These are phyloP conservation scores for Apostichopus japonicus DNA, from an alignment of 35 echinoderm and acorn worm genomes.

Conservation along the genomic window DNA sequence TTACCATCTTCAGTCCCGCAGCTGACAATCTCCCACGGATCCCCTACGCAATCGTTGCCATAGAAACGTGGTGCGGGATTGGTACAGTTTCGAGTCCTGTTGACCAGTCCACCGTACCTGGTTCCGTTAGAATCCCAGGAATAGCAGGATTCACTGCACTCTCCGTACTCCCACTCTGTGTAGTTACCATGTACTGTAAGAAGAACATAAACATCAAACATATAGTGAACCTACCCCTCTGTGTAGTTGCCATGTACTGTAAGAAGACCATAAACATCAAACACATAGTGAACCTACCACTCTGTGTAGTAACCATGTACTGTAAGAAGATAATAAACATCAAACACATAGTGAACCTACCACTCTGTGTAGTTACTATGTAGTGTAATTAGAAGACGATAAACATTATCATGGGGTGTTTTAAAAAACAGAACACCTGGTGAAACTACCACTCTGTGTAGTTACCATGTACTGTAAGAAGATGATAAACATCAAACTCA, in stretches of 20 bases:
- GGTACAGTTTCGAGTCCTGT: conserved; percentile 73
- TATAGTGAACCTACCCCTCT: conserved; percentile 22
- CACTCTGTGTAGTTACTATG: conserved; percentile 80
- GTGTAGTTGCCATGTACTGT: conserved; percentile 81
- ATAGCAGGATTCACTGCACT: conserved; percentile 80
- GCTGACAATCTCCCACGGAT: conserved; percentile 58
- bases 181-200: conserved; percentile 77
- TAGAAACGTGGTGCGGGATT: conserved; percentile 66
- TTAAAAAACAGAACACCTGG: not conserved
- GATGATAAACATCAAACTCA: not conserved
- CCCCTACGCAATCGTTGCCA: conserved; percentile 70
- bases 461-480: conserved; percentile 70
- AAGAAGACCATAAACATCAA: not conserved
- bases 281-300: conserved; percentile 13
- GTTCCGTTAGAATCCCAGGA: conserved; percentile 67
- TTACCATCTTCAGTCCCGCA: conserved; percentile 87
- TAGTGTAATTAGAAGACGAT: conserved; percentile 15
- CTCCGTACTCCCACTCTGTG: conserved; percentile 67
- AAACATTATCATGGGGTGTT: not conserved
- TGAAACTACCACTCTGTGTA: conserved; percentile 16
- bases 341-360: not conserved
- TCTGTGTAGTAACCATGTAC: conserved; percentile 79
- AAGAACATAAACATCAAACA: not conserved
- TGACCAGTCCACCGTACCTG: conserved; percentile 66
- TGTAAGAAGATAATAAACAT: conserved; percentile 11